Base-by-base conservation (phyloP, 2,888 invertebrate species). In the Lasioglossum calceatum region DNA sequence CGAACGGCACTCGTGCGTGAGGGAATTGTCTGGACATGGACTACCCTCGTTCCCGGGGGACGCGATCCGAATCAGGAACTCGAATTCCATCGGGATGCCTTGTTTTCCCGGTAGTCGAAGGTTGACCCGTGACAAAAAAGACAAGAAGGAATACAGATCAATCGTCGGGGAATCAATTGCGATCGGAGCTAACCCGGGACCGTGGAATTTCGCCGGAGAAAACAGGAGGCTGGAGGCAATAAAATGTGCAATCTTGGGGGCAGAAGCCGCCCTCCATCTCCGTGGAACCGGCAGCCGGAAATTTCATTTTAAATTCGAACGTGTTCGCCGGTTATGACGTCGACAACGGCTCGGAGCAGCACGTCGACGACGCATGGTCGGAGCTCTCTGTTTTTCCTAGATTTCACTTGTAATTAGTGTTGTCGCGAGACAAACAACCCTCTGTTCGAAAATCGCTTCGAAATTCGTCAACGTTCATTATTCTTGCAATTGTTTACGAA, bases 131-230 rank as follows among this genome's bases (percentile, higher is more conserved):
- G 54, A 23, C 8, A 42, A 54, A 39, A 73, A 50, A 77, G 10
- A 7, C 58, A 75, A 23, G 14, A 61, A 70, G 67, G 50, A 23
- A 75, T n/a, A 67, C 50, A 36, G 58, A 74, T 72, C 77, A 42
- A 82, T 84, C 70, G 78, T 23, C 58, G 58, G n/a, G 39, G 54
- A 73, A 74, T 54, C 77, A 36, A 75, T 47, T 36, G 32, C 50
- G 73, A 73, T 67, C 36, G 14, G 27, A 27, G 61, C 67, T 12
- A 7, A 27, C 61, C 61, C 61, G 27, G 12, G n/a, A 47, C 47
- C n/a, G 50, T 44, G 64, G 32, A 32, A 75, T 54, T 16, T 14
- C 14, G 58, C 14, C n/a, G 5, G 1, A 27, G 61, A 61, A 5
- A 77, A 77, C 19, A 16, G 32, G 44, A 42, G 32, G 44, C 42